Conservation (phyloP, 2,113 vertebrate genomes). For the Galemys pyrenaicus region DNA sequence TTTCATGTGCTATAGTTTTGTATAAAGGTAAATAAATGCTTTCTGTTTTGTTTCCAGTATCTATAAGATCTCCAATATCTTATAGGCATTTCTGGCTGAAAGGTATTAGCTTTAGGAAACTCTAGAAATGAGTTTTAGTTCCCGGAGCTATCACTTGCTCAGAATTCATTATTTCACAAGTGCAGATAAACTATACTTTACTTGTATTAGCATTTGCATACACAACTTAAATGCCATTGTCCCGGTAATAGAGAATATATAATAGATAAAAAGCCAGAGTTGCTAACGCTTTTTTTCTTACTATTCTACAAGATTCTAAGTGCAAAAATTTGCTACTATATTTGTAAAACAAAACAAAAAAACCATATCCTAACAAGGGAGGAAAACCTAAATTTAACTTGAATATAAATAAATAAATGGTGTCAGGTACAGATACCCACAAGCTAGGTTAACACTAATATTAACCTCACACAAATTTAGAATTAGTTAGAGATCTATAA, state of each 20-base stretch:
- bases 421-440: not conserved
- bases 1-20: not conserved
- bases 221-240: not conserved
- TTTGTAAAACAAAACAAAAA: not conserved
- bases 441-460: not conserved
- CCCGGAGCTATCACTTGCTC: not conserved
- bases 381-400: not conserved
- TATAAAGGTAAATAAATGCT: not conserved
- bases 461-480: not conserved
- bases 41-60: not conserved
- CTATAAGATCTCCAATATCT: not conserved
- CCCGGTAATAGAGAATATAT: not conserved
- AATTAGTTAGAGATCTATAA: not conserved
- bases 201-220: not conserved
- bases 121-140: not conserved
- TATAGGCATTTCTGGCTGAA: not conserved
- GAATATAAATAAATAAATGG: not conserved
- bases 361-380: not conserved
- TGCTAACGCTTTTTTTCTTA: not conserved
- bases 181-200: not conserved
- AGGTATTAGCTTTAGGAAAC: not conserved
- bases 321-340: not conserved
- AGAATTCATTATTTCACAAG: not conserved
- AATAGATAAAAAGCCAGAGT: not conserved
- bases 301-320: constrained; percentile 12